Evolutionary conservation across 37 sponge, comb jelly and placozoan genomes (phyloP), one percentile per base, ranked within the genome.

Genomic region (Crambe crambe): DNA sequence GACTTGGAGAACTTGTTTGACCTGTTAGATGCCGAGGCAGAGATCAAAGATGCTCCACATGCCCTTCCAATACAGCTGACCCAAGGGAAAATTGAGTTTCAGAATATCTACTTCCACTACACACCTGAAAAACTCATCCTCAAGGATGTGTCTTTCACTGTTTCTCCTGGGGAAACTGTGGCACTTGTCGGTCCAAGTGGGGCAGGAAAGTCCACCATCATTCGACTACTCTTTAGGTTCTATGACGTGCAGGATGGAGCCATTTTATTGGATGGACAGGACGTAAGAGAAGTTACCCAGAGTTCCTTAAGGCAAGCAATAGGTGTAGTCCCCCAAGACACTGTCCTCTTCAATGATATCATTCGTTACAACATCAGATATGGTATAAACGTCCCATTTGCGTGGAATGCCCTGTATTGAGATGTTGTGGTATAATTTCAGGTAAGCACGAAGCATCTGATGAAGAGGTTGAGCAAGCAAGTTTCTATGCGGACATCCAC

Each of bases 1-100:
- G 99, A 99, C 75, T 96, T 99, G 99, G 99, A 99, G 88, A 99
- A 99, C 80, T 94, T 99, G 95, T 92, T 99, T 79, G 99, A 99
- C 37, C 82, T 99, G 42, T 71, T 99, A 30, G 93, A 92, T 9
- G 90, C 85, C 2, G 80, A 80, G 35, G 75, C 77, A 38, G 99
- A 99, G 78, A 80, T 99, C 25, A 81, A 26, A 23, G 97, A 93
- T 56, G 0, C 39, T 0, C 69, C 56, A 39, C 23, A 41, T 30
- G 85, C 85, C 70, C 47, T 44, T 2, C 61, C 64, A 2, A 57
- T 95, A 2, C n/a, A 65, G 61, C 81, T 96, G 10, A 22, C 78
- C 12, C 27, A 71, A 17, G 96, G 96, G 0, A 68, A 79, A 42
- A 79, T 98, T 23, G 96, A 94, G 74, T 98, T 98, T 56, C 81